Evolutionary conservation across 2,888 invertebrate genomes (phyloP).

Genomic region (Phrixothrix hirtus): DNA sequence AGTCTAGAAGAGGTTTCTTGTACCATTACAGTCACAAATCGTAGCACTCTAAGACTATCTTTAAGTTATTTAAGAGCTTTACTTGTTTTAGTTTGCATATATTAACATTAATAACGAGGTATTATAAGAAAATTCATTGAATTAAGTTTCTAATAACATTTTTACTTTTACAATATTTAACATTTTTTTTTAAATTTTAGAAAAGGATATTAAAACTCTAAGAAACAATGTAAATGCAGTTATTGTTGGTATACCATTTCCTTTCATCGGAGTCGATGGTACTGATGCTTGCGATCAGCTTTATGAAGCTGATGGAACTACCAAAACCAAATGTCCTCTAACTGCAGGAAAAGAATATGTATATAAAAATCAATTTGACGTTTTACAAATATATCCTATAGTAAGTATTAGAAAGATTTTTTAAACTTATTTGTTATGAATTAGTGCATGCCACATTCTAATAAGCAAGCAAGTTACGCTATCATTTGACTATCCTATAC

Average conservation of each 20-base stretch:
- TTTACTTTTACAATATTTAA: neutral
- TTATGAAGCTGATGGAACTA: conserved; percentile 61
- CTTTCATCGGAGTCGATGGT: conserved; percentile 80
- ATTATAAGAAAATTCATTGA: too few relatives aligned
- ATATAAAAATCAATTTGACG: conserved; percentile 68
- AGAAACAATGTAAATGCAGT: conserved; percentile 65
- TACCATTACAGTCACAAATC: too few relatives aligned
- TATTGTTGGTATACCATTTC: conserved; percentile 66
- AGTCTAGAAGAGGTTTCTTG: too few relatives aligned
- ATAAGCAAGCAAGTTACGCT: too few relatives aligned
- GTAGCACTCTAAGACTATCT: too few relatives aligned
- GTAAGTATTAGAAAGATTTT: too few relatives aligned
- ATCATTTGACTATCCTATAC: too few relatives aligned
- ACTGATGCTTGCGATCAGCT: conserved; percentile 69
- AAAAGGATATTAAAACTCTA: conserved; percentile 6
- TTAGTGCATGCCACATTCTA: too few relatives aligned
- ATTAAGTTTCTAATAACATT: neutral
- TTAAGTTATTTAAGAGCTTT: too few relatives aligned
- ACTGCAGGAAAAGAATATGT: conserved; percentile 69
- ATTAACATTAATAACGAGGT: too few relatives aligned
- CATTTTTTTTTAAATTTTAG: conserved; percentile 8
- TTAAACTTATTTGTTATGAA: too few relatives aligned
- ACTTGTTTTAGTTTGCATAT: too few relatives aligned
- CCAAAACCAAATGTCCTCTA: conserved; percentile 68
- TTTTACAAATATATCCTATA: conserved; percentile 60